phyloP scores from a whole-genome alignment of 2,113 vertebrate genomes.

The Talpa occidentalis region DNA sequence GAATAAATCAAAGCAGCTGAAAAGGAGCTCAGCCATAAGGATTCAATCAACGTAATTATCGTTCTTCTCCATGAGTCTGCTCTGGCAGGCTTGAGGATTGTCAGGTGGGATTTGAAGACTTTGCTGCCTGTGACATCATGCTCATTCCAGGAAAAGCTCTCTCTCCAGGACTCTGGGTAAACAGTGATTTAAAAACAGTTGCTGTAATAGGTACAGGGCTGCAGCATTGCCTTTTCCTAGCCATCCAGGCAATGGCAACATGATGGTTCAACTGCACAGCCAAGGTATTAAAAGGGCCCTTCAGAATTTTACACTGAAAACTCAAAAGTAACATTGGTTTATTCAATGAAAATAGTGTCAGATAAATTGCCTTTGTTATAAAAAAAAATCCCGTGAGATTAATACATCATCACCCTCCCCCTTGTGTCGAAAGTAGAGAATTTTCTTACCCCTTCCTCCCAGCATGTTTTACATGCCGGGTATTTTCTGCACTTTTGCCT shows the following conservation, averaged over 20 bases:
- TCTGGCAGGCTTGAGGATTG: conserved; percentile 83
- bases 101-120: conserved; percentile 84
- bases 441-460: neutral
- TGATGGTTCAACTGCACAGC: neutral
- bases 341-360: neutral
- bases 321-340: neutral
- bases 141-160: conserved; percentile 76
- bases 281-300: neutral
- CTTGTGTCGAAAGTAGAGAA: neutral
- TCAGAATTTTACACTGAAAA: neutral
- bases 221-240: neutral
- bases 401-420: neutral
- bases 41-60: conserved; percentile 71
- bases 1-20: neutral
- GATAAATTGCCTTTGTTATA: neutral
- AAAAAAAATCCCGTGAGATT: neutral
- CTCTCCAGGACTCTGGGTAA: conserved; percentile 76
- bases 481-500: neutral
- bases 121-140: conserved; percentile 77
- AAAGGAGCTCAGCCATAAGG: neutral
- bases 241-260: neutral
- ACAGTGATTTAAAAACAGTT: neutral
- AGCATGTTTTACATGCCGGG: no score
- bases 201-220: neutral
- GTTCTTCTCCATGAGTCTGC: conserved; percentile 74